These are phyloP conservation scores for Calypte anna DNA, from an alignment of 2,113 vertebrate species.

Conservation along the genomic window DNA sequence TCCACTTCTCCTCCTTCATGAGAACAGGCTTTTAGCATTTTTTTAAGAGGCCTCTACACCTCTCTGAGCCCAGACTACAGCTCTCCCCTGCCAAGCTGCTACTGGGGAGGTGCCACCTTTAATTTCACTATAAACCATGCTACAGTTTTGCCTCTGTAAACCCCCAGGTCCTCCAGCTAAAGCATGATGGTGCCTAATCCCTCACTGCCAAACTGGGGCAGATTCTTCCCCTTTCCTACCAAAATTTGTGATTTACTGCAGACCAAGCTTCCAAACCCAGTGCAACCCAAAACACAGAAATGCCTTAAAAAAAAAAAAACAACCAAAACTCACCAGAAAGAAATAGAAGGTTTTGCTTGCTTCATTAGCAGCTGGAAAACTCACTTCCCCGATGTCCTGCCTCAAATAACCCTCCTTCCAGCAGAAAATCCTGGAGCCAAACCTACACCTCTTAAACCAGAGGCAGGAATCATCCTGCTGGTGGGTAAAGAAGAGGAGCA, in stretches of 20 bases:
- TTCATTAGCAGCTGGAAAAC: background rate
- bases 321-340: background rate
- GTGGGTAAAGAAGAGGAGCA: background rate
- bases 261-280: background rate
- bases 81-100: background rate
- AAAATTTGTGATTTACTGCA: background rate
- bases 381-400: background rate
- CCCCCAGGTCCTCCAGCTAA: background rate
- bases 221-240: background rate
- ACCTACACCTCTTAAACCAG: background rate
- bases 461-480: background rate
- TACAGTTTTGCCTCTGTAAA: background rate
- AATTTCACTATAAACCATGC: background rate
- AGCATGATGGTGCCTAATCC: background rate
- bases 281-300: background rate
- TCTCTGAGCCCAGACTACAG: too few relatives aligned
- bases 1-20: background rate
- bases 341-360: background rate
- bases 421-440: background rate
- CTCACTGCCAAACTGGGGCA: accelerated
- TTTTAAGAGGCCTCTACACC: accelerated
- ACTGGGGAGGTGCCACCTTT: background rate
- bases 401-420: background rate
- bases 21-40: background rate
- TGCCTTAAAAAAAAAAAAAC: background rate